These are phyloP conservation scores for Semibalanus balanoides DNA, from an alignment of 1,140 invertebrate genomes.

Conservation along the genomic window DNA sequence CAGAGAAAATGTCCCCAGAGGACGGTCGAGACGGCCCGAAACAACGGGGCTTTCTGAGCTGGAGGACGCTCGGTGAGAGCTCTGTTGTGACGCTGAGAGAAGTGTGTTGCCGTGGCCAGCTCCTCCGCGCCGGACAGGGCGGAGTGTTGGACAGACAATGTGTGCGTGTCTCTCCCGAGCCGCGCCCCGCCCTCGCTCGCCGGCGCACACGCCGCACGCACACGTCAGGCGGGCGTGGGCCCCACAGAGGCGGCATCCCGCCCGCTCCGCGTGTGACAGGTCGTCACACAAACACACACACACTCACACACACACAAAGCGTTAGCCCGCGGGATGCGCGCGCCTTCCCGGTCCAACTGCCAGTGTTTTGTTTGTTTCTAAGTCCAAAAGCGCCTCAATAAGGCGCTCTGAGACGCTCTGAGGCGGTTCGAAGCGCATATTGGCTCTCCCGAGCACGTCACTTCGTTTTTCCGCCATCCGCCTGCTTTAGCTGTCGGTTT, in stretches of 20 bases:
- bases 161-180: neutral
- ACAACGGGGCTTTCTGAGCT: neutral
- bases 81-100: no score
- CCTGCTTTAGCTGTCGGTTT: neutral
- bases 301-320: neutral
- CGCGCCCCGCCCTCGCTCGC: neutral
- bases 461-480: neutral
- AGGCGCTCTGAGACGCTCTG: neutral
- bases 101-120: no score
- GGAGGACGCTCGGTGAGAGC: neutral
- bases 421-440: neutral
- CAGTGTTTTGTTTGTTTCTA: neutral
- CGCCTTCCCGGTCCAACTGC: no score
- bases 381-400: neutral
- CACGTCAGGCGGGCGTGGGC: no score
- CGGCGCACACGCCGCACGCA: no score
- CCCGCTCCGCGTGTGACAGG: no score
- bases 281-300: no score
- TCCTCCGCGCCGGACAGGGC: no score
- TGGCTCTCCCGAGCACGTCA: neutral
- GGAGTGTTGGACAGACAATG: neutral
- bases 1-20: no score
- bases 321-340: neutral
- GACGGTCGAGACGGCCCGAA: no score
- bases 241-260: neutral